Evolutionary conservation across 2,888 invertebrate species (phyloP).

Genomic region (Hypsopygia costalis): DNA sequence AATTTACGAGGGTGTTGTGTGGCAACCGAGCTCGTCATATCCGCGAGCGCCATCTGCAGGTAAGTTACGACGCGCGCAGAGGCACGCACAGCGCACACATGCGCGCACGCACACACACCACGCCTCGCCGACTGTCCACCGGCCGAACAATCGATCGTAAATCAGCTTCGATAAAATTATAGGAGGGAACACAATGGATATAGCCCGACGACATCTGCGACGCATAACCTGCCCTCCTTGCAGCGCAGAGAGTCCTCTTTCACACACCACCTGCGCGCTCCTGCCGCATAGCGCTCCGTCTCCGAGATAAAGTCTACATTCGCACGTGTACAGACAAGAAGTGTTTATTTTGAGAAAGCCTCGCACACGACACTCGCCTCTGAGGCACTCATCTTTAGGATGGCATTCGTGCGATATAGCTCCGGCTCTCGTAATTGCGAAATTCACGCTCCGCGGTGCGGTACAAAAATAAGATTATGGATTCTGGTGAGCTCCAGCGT

Average conservation of each 20-base stretch:
- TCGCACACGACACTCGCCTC: conserved; percentile 45
- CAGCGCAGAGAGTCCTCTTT: conserved; percentile 66
- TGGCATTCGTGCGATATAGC: conserved; percentile 42
- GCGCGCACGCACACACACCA: conserved; percentile 61
- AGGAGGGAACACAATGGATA: conserved; percentile 78
- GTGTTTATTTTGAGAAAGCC: conserved; percentile 73
- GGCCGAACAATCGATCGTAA: conserved; percentile 80
- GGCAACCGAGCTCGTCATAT: conserved; percentile 49
- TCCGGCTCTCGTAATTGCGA: conserved; percentile 70
- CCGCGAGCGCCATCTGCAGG: conserved; percentile 69
- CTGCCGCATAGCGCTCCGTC: conserved; percentile 56
- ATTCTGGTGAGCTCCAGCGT: conserved; percentile 77
- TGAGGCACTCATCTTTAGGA: conserved; percentile 39
- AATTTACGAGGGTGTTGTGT: conserved; percentile 72
- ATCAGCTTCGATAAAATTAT: conserved; percentile 81
- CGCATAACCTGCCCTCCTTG: conserved; percentile 62
- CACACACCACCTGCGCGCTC: conserved; percentile 52
- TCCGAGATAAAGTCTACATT: conserved; percentile 76
- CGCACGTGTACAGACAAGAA: conserved; percentile 75
- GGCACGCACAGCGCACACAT: conserved; percentile 51
- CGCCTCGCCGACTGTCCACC: conserved; percentile 65
- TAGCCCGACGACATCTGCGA: conserved; percentile 57
- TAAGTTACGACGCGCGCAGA: conserved; percentile 40
- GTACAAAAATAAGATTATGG: conserved; percentile 81
- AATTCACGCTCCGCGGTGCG: conserved; percentile 79